Conservation (phyloP, 2,888 invertebrate species). For the Melinopterus prodromus region DNA sequence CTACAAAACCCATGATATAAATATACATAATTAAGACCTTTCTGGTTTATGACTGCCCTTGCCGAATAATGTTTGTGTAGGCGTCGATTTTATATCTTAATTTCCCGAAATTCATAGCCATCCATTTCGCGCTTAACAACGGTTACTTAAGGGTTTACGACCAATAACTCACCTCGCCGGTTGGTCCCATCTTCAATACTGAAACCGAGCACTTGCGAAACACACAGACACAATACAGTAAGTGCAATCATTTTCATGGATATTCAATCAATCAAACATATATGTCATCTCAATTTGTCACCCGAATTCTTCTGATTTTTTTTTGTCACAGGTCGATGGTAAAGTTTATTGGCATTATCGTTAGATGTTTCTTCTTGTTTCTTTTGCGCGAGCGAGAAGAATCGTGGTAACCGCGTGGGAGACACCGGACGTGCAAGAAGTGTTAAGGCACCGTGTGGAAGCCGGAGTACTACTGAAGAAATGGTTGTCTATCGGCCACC, state of each 20-base stretch:
- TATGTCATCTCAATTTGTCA: not conserved
- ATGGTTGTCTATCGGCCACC: constrained; percentile 59
- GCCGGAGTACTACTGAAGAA: constrained; percentile 55
- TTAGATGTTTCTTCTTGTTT: not conserved
- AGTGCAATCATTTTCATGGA: constrained; percentile 29
- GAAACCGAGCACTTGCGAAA: constrained; percentile 47
- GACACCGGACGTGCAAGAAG: constrained; percentile 33
- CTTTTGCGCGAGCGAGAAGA: not conserved
- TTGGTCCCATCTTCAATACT: constrained; percentile 43
- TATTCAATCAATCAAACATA: not conserved
- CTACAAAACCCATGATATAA: too few species aligned
- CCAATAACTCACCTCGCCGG: constrained; percentile 47
- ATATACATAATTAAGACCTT: too few species aligned
- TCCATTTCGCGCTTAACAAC: not conserved
- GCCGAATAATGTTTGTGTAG: not conserved
- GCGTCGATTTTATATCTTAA: not conserved
- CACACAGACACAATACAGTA: constrained; percentile 49
- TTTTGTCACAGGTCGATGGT: constrained; percentile 16
- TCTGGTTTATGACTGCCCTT: not conserved
- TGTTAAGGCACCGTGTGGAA: constrained; percentile 40
- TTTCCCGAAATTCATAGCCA: not conserved
- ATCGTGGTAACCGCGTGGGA: constrained; percentile 33
- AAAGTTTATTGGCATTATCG: not conserved
- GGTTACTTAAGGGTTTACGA: not conserved
- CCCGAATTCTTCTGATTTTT: not conserved